Evolutionary conservation across 2,888 invertebrate genomes (phyloP).

Genomic region (Resseliella maxima): DNA sequence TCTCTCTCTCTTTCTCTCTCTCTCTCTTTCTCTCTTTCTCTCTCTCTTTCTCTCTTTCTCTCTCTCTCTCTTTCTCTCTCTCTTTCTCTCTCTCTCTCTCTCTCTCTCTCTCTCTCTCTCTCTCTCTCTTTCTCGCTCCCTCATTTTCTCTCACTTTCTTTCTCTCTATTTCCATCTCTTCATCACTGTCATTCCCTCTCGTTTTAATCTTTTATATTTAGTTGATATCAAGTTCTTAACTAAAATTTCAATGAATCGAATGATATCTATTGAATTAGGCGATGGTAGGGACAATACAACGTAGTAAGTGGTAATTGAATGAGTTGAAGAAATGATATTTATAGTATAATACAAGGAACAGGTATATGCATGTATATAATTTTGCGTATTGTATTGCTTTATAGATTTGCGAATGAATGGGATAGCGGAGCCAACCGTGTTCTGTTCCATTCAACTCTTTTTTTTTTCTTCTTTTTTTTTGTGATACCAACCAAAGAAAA

Average conservation of each 20-base stretch:
- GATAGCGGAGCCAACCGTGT: background rate
- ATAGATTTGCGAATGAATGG: constrained; percentile 13
- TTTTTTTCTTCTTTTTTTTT: background rate
- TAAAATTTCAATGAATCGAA: constrained; percentile 15
- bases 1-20: too few species aligned
- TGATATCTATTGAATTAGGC: constrained; percentile 36
- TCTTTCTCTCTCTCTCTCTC: too few species aligned
- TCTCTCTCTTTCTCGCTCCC: too few species aligned
- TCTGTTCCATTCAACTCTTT: background rate
- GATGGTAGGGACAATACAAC: background rate
- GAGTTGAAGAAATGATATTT: background rate
- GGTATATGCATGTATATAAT: background rate
- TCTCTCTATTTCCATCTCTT: too few species aligned
- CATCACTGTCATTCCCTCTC: too few species aligned
- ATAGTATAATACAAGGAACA: background rate
- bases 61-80: too few species aligned
- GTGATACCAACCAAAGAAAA: background rate
- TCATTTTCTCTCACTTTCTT: too few species aligned
- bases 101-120: too few species aligned
- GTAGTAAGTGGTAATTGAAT: constrained; percentile 36
- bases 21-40: too few species aligned
- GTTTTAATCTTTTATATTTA: too few species aligned
- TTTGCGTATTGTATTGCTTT: background rate
- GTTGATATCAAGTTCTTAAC: too few species aligned
- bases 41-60: too few species aligned